Evolutionary conservation across 2,888 invertebrate species (phyloP), one percentile per base, ranked within the genome.

Genomic region (Polyommatus iphigenia): DNA sequence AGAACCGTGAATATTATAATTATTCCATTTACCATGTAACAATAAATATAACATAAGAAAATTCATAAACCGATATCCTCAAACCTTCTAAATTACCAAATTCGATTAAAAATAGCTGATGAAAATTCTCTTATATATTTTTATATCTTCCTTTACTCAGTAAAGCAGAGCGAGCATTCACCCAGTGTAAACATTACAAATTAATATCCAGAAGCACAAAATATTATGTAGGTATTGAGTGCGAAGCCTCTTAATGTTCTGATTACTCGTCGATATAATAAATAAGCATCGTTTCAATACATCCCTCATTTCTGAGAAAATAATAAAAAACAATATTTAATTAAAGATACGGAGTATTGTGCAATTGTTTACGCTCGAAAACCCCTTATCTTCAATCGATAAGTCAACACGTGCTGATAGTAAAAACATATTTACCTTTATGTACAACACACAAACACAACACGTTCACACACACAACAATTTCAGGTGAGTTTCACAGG

Each of bases 401-500:
- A 75, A 78, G 46, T 80, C 80, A 80, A 78, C 80, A 76, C 71
- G 71, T 78, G 72, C 75, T 29, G 29, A 29, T 50, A 54, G 24
- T 76, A 76, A 76, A 71, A 59, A 78, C 67, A 76, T 72, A 78
- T 46, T 75, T 75, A 75, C 75, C 75, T 75, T 29, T 29, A 75
- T 75, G 54, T 50, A 75, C 73, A 73, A 62, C 71, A 72, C 75
- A 54, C 75, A 75, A 77, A 80, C 83, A 83, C 82, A 76, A 57
- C 82, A 83, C 82, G 78, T 77, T 50, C 77, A 62, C 79, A 80
- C 79, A 79, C 81, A 79, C 80, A 80, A 62, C 76, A 79, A 81
- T 73, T 78, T 79, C 78, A 72, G 78, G 77, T 79, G 73, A 79
- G 75, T 79, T 79, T 81, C 80, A 80, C 79, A 79, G 80, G 76